Conservation (phyloP, 2,888 invertebrate species). For the Eristalinus aeneus region DNA sequence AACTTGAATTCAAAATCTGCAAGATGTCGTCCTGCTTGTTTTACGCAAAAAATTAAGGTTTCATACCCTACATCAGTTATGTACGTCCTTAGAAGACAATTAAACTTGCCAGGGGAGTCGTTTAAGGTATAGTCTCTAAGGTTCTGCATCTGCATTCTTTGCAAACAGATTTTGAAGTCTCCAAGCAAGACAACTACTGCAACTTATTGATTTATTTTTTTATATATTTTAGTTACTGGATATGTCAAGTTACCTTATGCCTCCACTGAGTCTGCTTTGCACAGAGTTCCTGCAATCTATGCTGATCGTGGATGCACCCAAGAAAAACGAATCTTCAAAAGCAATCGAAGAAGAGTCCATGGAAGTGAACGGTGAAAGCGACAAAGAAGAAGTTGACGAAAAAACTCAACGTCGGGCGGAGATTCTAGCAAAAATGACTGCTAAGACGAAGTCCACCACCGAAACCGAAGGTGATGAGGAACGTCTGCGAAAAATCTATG, state of each 20-base stretch:
- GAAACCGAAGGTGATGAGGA: constrained; percentile 60
- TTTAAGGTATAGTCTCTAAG: background rate
- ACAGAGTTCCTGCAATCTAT: constrained; percentile 77
- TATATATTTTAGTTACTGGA: constrained; percentile 77
- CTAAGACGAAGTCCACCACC: background rate
- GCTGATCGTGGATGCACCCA: constrained; percentile 69
- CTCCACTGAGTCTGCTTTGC: constrained; percentile 78
- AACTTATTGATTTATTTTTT: background rate
- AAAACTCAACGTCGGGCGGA: background rate
- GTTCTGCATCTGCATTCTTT: background rate
- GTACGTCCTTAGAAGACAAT: no score
- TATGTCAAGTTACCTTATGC: constrained; percentile 79
- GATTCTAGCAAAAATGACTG: background rate
- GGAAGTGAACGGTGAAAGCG: constrained; percentile 7
- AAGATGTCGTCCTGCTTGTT: no score
- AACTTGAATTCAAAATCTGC: no score
- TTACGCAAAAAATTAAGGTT: no score
- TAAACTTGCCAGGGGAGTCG: no score
- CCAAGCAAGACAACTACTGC: background rate
- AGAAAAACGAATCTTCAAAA: background rate
- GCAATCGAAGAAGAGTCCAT: background rate
- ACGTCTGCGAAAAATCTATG: constrained; percentile 73
- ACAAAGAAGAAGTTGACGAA: constrained; percentile 21
- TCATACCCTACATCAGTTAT: no score
- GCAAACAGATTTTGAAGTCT: background rate